A percentile compares a stretch with the other conserved stretches of the same genome.
Evolutionary conservation across 2,797 vertebrate genomes (phyloP).

Genomic region (Coranthus polyacanthus): DNA sequence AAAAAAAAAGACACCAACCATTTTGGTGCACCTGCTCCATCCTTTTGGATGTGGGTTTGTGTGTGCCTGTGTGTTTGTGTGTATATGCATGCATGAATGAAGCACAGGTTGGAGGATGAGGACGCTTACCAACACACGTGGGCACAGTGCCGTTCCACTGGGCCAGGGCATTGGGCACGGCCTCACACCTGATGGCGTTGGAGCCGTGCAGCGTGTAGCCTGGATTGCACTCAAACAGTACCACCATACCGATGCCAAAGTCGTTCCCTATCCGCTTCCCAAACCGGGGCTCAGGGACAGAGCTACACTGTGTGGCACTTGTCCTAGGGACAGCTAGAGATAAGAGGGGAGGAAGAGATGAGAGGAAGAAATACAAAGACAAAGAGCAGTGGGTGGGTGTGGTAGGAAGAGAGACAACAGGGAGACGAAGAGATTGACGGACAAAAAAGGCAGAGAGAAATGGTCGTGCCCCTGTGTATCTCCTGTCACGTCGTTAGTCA

Average conservation of each 20-base stretch:
- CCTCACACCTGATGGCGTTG: conserved; percentile 93
- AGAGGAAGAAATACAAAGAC: conserved; percentile 51
- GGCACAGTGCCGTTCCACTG: conserved; percentile 99
- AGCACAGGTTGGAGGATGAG: conserved; percentile 22
- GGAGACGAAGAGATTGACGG: conserved; percentile 45
- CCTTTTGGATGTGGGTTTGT: conserved; percentile 20
- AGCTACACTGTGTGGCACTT: conserved; percentile 96
- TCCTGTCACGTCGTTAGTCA: conserved; percentile 64
- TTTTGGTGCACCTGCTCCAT: conserved; percentile 55
- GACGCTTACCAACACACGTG: conserved; percentile 92
- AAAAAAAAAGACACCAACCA: conserved; percentile 33
- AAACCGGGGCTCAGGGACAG: conserved; percentile 96
- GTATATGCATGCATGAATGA: conserved; percentile 1
- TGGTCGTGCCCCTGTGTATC: conserved; percentile 56
- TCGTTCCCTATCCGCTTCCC: conserved; percentile 97
- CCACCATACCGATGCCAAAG: conserved; percentile 92
- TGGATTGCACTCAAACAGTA: conserved; percentile 97
- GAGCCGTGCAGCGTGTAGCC: conserved; percentile 95
- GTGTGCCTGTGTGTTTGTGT: background rate
- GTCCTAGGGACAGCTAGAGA: conserved; percentile 95
- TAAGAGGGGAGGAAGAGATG: conserved; percentile 40
- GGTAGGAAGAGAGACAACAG: conserved; percentile 47
- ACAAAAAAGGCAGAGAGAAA: conserved; percentile 64
- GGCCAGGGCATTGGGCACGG: conserved; percentile 93
- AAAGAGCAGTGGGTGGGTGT: conserved; percentile 39